Evolutionary conservation across 2,797 vertebrate species (phyloP).

Genomic region (Natrix natrix): DNA sequence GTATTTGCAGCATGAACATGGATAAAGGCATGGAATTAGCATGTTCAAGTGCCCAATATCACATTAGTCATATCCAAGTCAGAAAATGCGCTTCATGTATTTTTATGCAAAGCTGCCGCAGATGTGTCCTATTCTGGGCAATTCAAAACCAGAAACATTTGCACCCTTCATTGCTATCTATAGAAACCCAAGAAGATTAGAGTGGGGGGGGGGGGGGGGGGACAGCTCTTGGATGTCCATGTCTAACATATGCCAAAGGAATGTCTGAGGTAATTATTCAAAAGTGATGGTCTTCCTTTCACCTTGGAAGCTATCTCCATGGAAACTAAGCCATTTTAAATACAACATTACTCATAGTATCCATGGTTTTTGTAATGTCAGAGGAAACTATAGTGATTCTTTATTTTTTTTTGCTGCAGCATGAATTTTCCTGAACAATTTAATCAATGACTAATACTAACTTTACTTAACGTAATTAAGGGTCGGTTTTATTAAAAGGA

Average conservation of each 20-base stretch:
- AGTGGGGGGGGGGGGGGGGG: too few species aligned
- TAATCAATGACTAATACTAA: neutral
- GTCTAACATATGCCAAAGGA: neutral
- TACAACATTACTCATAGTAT: neutral
- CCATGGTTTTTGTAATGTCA: neutral
- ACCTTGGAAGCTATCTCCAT: conserved; percentile 44
- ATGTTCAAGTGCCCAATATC: neutral
- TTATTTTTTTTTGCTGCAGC: neutral
- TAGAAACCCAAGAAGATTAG: neutral
- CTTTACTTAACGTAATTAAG: neutral
- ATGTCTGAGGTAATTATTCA: neutral
- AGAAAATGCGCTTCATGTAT: neutral
- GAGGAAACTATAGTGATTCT: neutral
- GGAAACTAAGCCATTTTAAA: conserved; percentile 48
- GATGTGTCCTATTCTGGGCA: neutral
- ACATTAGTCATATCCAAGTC: neutral
- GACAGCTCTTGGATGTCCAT: neutral
- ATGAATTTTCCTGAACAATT: neutral
- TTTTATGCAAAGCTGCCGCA: neutral
- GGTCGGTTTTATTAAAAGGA: neutral
- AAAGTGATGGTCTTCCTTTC: conserved; percentile 24
- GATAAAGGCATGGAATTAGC: neutral
- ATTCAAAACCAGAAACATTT: neutral
- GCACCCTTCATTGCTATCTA: neutral
- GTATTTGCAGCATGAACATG: neutral